Evolutionary conservation across 2,888 invertebrate genomes (phyloP), one percentile per base, ranked within the genome.

Genomic region (Lypha dubia): DNA sequence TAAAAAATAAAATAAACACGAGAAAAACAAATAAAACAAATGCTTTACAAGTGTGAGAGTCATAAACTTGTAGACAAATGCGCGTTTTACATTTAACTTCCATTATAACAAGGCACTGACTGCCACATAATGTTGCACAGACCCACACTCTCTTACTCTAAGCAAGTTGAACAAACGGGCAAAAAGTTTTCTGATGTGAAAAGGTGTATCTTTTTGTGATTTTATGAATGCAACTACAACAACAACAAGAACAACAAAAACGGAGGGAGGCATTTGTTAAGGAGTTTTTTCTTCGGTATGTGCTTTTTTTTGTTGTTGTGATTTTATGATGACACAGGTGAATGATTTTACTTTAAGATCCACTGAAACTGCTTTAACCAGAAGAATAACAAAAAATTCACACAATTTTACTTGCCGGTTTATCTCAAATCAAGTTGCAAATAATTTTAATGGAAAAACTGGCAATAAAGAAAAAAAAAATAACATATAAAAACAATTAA

Each of bases 1-100:
- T 28, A 35, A n/a, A n/a, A 44, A n/a, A 15, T 11, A 15, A 13
- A 41, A 13, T 13, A 41, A 44, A 15, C 5, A 41, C 22, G 15
- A 7, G 24, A 24, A 38, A 22, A 49, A 46, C 15, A 51, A n/a
- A 70, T 53, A 22, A 56, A 71, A 22, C 49, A 74, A 67, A 62
- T 67, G 20, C 67, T 62, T 51, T 62, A 53, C 58, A 81, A 76
- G 84, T 81, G 81, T 74, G 77, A 84, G 73, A 79, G 73, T 77
- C 81, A 84, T 84, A 84, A 84, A 81, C 74, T 79, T 74, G 77
- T 79, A 62, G 74, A 70, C 74, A 84, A 84, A 81, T 79, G 77
- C 77, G 84, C 81, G 84, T 84, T 81, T 71, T 84, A 56, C 63
- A 63, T 70, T 73, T 70, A 81, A 81, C 74, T 74, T 58, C 24